Conservation (phyloP, 1,140 invertebrate genomes). For the Globodera ellingtonae region DNA sequence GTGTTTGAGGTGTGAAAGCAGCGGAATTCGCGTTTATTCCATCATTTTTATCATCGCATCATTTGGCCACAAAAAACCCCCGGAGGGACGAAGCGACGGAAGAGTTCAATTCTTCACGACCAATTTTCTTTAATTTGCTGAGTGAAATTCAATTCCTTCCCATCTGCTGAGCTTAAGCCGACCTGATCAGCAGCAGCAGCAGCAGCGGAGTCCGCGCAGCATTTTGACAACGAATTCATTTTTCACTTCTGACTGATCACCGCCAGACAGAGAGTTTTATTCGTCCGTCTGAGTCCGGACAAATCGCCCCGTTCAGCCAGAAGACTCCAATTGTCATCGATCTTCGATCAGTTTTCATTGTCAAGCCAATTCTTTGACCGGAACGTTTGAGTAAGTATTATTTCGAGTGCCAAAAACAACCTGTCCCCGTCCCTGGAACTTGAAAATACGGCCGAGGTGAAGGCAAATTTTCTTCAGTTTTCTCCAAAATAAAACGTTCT, state of each 20-base stretch:
- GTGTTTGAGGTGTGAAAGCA: too few species aligned
- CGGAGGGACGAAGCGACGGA: neutral
- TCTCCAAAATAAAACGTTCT: too few species aligned
- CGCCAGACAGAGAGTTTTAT: neutral
- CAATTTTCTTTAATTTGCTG: neutral
- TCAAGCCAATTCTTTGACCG: too few species aligned
- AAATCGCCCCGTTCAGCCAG: too few species aligned
- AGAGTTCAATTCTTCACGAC: neutral
- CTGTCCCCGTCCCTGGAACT: too few species aligned
- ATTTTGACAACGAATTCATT: constrained; percentile 4
- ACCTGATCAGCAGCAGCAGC: neutral
- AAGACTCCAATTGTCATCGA: neutral
- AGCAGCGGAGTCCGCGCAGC: neutral
- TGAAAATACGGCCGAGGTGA: too few species aligned
- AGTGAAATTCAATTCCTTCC: neutral
- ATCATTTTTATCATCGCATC: neutral
- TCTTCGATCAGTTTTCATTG: neutral
- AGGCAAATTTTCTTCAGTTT: too few species aligned
- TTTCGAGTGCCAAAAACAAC: too few species aligned
- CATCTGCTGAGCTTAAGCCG: neutral
- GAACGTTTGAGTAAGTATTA: too few species aligned
- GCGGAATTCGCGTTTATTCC: too few species aligned
- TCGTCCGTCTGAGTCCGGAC: neutral
- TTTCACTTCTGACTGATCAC: neutral
- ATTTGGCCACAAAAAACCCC: neutral